phyloP scores from a whole-genome alignment of 2,797 vertebrate genomes.

The Glyptemys insculpta region DNA sequence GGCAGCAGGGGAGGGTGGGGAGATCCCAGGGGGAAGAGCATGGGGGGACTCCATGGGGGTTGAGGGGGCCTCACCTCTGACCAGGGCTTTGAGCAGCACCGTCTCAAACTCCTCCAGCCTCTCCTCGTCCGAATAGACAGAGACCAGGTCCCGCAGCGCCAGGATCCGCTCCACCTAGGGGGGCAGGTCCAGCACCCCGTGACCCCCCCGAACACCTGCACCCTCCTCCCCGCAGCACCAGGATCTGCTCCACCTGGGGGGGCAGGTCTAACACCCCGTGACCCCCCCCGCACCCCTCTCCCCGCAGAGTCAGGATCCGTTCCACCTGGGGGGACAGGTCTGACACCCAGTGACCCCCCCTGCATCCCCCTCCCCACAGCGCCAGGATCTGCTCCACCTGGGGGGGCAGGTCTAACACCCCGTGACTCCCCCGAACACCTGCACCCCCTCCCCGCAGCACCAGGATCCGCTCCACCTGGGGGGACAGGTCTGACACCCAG shows the following conservation, averaged over 20 bases:
- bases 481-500: no score
- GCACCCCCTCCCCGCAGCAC: not conserved
- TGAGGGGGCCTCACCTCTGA: conserved; percentile 84
- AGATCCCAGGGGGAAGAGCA: not conserved
- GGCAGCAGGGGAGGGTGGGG: not conserved
- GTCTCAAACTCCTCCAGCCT: conserved; percentile 90
- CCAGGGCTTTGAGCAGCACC: conserved; percentile 88
- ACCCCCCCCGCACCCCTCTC: not conserved
- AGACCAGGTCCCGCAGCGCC: conserved; percentile 87
- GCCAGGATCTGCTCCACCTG: no score
- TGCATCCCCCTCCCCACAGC: no score
- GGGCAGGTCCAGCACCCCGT: not conserved
- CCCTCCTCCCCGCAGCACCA: no score
- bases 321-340: not conserved
- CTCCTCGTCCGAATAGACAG: conserved; percentile 83
- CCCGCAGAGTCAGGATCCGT: not conserved
- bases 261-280: not conserved
- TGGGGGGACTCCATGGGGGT: conserved; percentile 54
- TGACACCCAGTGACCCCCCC: not conserved
- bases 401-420: not conserved
- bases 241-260: conserved; percentile 85
- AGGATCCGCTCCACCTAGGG: conserved; percentile 87
- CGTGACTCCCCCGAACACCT: not conserved
- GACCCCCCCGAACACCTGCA: no score
- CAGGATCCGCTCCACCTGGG: no score